Percentiles rank a stretch among this genome's conserved stretches.
phyloP scores from a whole-genome alignment of 2,797 vertebrate species.

The Caiman crocodilus region DNA sequence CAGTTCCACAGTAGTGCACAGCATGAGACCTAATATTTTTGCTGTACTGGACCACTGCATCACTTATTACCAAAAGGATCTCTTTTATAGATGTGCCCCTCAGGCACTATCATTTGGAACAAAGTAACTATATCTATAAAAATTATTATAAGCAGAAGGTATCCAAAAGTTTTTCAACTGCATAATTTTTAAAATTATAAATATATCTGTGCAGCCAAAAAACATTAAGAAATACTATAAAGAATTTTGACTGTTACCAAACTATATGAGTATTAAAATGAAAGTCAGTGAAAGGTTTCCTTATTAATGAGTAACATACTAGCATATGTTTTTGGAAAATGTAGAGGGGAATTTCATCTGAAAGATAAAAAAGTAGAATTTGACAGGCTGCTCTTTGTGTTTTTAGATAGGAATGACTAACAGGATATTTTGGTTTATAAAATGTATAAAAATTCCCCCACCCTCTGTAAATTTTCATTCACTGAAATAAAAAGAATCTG shows the following conservation, averaged over 20 bases:
- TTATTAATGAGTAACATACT: neutral
- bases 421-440: constrained; percentile 19
- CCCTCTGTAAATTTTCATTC: neutral
- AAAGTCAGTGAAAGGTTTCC: constrained; percentile 6
- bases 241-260: neutral
- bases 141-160: neutral
- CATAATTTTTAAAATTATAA: neutral
- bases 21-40: neutral
- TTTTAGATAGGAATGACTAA: constrained; percentile 31
- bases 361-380: constrained; percentile 17
- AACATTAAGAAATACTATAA: neutral
- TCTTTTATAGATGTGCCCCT: neutral
- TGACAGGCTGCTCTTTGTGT: neutral
- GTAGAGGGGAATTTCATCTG: neutral
- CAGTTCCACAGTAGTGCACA: neutral
- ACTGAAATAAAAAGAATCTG: neutral
- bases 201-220: neutral
- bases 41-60: neutral
- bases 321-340: constrained; percentile 28
- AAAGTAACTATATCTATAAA: neutral
- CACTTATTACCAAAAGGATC: neutral
- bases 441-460: neutral
- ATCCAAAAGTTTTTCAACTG: constrained; percentile 12
- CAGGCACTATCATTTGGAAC: neutral
- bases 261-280: neutral